phyloP scores from a whole-genome alignment of 2,113 vertebrate species.

The Strigops habroptila region DNA sequence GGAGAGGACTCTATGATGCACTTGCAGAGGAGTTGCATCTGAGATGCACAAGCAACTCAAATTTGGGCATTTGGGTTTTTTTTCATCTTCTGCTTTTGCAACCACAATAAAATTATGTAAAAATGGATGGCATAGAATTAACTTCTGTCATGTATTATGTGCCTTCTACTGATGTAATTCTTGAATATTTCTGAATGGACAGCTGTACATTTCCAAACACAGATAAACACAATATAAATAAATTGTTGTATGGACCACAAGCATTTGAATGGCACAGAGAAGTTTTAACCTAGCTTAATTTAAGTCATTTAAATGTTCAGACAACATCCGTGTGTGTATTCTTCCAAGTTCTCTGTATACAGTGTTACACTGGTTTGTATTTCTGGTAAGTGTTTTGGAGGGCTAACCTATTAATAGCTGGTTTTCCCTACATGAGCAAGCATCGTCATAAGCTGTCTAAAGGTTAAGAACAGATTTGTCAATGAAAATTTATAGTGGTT shows the following conservation, averaged over 20 bases:
- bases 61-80: neutral
- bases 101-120: neutral
- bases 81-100: neutral
- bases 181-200: neutral
- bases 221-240: neutral
- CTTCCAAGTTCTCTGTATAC: neutral
- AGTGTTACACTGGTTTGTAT: neutral
- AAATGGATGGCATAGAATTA: neutral
- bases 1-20: neutral
- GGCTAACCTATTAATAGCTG: neutral
- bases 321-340: neutral
- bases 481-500: neutral
- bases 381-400: slow-evolving; percentile 5
- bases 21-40: neutral
- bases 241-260: neutral
- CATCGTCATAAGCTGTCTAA: neutral
- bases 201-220: neutral
- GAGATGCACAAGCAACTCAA: neutral
- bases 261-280: neutral
- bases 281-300: neutral
- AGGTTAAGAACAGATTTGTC: slow-evolving; percentile 18
- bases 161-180: neutral
- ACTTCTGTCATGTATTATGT: neutral
- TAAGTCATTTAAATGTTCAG: neutral
- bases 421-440: neutral